Conservation (phyloP, 2,888 invertebrate genomes). For the Nomada ruficornis region DNA sequence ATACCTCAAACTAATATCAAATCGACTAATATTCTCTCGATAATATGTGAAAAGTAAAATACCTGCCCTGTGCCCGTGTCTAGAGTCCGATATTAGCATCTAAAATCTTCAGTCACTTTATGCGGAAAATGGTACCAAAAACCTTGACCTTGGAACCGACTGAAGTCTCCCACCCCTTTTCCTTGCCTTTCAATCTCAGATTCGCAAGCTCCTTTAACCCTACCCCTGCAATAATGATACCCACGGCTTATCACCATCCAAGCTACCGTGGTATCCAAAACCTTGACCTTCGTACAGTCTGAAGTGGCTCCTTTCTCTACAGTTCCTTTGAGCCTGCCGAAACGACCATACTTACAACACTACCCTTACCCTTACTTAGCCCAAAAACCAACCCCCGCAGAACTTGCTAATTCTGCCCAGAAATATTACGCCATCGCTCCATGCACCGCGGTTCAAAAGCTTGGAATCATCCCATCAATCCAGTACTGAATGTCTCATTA, state of each 20-base stretch:
- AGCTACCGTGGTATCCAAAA: conserved; percentile 11
- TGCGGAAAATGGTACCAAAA: conserved; percentile 4
- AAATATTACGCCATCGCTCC: too few species aligned
- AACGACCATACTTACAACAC: neutral
- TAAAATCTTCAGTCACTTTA: neutral
- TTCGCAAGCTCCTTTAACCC: neutral
- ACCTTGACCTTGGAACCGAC: conserved; percentile 22
- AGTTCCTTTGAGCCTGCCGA: neutral
- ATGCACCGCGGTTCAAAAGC: too few species aligned
- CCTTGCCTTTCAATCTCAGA: neutral
- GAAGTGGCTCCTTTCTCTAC: neutral
- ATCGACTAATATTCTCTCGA: neutral
- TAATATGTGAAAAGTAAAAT: neutral
- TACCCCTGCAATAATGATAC: conserved; percentile 17
- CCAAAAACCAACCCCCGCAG: neutral
- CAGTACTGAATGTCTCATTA: too few species aligned
- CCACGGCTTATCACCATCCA: conserved; percentile 21
- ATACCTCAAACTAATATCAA: neutral
- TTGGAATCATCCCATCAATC: too few species aligned
- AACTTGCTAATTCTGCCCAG: neutral
- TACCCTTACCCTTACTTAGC: too few species aligned
- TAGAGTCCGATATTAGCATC: too few species aligned
- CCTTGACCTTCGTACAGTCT: conserved; percentile 10
- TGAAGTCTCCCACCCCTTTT: neutral
- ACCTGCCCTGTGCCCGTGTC: neutral